phyloP scores from a whole-genome alignment of 2,113 vertebrate genomes.

The Lasiurus borealis region DNA sequence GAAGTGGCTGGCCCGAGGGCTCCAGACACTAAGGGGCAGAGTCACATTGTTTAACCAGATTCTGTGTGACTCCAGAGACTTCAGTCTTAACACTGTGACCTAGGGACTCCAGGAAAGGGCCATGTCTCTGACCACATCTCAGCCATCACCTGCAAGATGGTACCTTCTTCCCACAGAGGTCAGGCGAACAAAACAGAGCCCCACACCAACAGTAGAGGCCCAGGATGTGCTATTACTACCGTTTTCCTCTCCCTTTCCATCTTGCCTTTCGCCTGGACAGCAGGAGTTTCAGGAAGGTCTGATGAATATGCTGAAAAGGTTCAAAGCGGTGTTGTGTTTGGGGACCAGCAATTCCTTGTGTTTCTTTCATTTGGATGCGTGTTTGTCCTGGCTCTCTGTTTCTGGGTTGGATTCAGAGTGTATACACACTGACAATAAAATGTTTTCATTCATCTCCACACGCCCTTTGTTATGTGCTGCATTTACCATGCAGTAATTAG shows the following conservation, averaged over 20 bases:
- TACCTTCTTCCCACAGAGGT: not conserved
- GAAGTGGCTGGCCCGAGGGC: not conserved
- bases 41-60: not conserved
- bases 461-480: not conserved
- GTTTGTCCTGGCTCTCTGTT: not conserved
- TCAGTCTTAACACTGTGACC: not conserved
- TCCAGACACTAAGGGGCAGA: not conserved
- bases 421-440: not conserved
- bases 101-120: not conserved
- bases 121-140: not conserved
- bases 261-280: not conserved
- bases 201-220: not conserved
- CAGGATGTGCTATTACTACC: no score
- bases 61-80: not conserved
- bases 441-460: slow-evolving; percentile 29
- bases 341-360: not conserved
- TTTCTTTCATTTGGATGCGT: not conserved
- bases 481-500: not conserved
- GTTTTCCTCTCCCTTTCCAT: not conserved
- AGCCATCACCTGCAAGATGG: not conserved
- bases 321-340: not conserved
- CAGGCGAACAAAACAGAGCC: not conserved
- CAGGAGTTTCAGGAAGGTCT: not conserved
- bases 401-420: not conserved
- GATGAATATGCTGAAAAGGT: not conserved